A percentile compares a stretch with the other conserved stretches of the same genome.
phyloP scores from a whole-genome alignment of 2,888 invertebrate genomes.

The Brenthis daphne region DNA sequence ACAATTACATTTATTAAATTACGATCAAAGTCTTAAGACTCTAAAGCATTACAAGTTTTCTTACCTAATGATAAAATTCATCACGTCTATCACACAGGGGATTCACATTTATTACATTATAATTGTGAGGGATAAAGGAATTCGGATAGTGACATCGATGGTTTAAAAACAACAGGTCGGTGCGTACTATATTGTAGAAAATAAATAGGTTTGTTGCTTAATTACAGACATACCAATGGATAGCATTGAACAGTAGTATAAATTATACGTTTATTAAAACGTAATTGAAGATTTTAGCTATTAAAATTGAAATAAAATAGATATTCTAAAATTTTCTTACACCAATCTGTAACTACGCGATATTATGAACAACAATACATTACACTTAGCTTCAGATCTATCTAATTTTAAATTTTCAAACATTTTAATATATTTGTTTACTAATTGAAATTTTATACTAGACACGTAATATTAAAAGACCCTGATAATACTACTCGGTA shows the following conservation, averaged over 20 bases:
- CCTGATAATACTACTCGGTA: slow-evolving; percentile 67
- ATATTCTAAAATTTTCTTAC: background rate
- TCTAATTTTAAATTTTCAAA: slow-evolving; percentile 38
- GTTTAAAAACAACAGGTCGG: background rate
- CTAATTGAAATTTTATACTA: slow-evolving; percentile 62
- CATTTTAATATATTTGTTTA: slow-evolving; percentile 36
- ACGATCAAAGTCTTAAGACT: slow-evolving; percentile 27
- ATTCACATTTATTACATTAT: background rate
- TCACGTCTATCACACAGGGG: slow-evolving; percentile 35
- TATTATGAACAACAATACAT: slow-evolving; percentile 1
- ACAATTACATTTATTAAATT: slow-evolving; percentile 33
- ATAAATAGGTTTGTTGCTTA: background rate
- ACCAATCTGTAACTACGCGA: slow-evolving; percentile 5
- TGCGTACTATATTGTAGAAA: background rate
- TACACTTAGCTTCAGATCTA: slow-evolving; percentile 23
- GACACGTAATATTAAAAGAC: slow-evolving; percentile 64
- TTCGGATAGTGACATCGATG: background rate
- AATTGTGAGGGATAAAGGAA: background rate
- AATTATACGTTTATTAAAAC: background rate
- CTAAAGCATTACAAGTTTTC: slow-evolving; percentile 32
- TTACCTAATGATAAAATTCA: slow-evolving; percentile 38
- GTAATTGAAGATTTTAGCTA: too few species aligned
- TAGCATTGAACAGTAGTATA: background rate
- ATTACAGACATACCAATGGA: background rate
- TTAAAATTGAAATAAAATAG: background rate